Base-by-base conservation (phyloP, 2,113 vertebrate species). In the Aythya baeri region DNA sequence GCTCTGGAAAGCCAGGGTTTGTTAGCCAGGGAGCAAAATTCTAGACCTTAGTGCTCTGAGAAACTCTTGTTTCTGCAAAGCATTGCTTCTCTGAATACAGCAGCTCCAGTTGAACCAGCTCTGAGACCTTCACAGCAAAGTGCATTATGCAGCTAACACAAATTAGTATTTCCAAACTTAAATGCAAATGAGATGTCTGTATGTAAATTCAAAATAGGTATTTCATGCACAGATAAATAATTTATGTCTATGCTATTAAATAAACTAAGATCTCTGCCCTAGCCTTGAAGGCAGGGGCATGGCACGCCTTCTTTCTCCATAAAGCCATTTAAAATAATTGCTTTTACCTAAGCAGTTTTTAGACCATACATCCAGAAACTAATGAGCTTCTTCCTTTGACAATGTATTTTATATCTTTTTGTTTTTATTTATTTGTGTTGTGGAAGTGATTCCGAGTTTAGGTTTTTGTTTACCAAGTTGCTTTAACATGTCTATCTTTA, bases 81-180 rank as follows among this genome's bases (percentile, higher is more conserved):
- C 2, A 3, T 71, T 87, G 27, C 58, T 75, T 22, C 54, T 72
- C 23, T 54, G 49, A 82, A 18, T 57, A 36, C 14, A 23, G 22
- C 8, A 43, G 22, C 78, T 90, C n/a, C 74, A 54, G 62, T 8
- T 88, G 49, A 54, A 79, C 72, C 72, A 91, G 6, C 54, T 73
- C 54, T 1, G 2, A 79, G 75, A 32, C 6, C 67, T 86, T 86
- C 41, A 44, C 54, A 58, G 18, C 68, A 81, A 81, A 77, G 25
- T 55, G 21, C 17, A 14, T 44, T 62, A 44, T 82, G 49, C 38
- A 89, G 34, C 49, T 66, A 73, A 43, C 34, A 73, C 29, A 82
- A 88, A 92, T 55, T 49, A 85, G 16, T 68, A 46, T 71, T 83
- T 93, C 68, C 59, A 73, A 80, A 43, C 59, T 86, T 41, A 77